A percentile compares a stretch with the other conserved stretches of the same genome.
phyloP scores from a whole-genome alignment of 2,113 vertebrate species.

The Festucalex cinctus region DNA sequence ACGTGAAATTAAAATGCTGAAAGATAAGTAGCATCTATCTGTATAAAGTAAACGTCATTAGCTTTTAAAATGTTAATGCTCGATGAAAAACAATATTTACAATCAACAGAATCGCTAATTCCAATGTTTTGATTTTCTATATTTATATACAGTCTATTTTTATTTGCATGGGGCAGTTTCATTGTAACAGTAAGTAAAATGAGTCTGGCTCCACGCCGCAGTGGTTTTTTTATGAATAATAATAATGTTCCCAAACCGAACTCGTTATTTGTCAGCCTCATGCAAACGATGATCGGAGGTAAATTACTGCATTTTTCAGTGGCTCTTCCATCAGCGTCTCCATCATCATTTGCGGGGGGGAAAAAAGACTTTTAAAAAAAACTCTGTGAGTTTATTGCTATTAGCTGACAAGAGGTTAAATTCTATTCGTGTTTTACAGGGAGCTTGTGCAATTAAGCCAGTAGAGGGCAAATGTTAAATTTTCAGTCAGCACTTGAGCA shows the following conservation, averaged over 20 bases:
- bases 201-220: background rate
- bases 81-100: conserved; percentile 57
- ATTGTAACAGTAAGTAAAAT: background rate
- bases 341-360: background rate
- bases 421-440: background rate
- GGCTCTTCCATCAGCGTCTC: conserved; percentile 2
- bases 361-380: conserved; percentile 9
- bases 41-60: conserved; percentile 36
- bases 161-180: conserved; percentile 9
- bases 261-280: background rate
- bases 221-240: background rate
- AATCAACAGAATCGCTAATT: conserved; percentile 36
- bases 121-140: conserved; percentile 19
- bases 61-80: conserved; percentile 54
- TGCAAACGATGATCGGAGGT: conserved; percentile 2
- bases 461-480: background rate
- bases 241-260: background rate
- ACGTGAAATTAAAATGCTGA: conserved; percentile 34
- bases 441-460: background rate
- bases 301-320: conserved; percentile 13
- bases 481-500: background rate
- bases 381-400: background rate
- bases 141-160: conserved; percentile 13
- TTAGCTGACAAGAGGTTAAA: background rate
- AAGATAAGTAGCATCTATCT: conserved; percentile 15